A percentile compares a stretch with the other conserved stretches of the same genome.
phyloP scores from a whole-genome alignment of 2,113 vertebrate genomes.

The Nothoprocta perdicaria region DNA sequence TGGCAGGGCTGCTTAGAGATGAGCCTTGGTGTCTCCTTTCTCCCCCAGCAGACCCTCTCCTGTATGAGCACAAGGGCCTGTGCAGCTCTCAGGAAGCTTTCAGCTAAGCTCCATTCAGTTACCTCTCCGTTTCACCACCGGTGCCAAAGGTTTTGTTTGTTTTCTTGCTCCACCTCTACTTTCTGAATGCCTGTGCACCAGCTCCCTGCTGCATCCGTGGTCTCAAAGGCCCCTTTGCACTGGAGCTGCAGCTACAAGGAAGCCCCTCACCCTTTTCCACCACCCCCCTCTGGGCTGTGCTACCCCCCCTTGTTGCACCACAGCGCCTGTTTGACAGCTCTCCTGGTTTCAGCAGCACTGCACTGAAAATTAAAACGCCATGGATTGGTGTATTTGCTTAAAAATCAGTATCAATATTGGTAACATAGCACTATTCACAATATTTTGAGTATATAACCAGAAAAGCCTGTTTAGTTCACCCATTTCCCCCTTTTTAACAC shows the following conservation, averaged over 20 bases:
- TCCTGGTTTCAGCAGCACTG: neutral
- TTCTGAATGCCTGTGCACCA: neutral
- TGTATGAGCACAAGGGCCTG: neutral
- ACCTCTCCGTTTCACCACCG: neutral
- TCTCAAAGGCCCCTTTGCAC: neutral
- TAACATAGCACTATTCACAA: neutral
- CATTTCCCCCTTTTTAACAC: neutral
- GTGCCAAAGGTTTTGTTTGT: neutral
- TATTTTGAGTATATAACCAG: neutral
- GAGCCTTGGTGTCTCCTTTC: neutral
- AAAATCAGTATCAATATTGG: neutral
- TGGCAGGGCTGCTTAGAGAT: neutral
- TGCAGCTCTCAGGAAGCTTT: neutral
- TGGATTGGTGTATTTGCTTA: neutral
- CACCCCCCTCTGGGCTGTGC: rapidly evolving
- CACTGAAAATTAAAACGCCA: neutral
- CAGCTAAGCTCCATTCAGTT: neutral
- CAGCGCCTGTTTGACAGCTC: neutral
- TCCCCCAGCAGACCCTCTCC: neutral
- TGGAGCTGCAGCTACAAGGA: rapidly evolving
- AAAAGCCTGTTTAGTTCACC: neutral
- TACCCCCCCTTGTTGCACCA: neutral
- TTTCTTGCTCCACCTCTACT: neutral
- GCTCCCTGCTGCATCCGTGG: neutral
- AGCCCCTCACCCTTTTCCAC: neutral